Evolutionary conservation across 2,888 invertebrate genomes (phyloP), one percentile per base, ranked within the genome.

Genomic region (Arge pagana): DNA sequence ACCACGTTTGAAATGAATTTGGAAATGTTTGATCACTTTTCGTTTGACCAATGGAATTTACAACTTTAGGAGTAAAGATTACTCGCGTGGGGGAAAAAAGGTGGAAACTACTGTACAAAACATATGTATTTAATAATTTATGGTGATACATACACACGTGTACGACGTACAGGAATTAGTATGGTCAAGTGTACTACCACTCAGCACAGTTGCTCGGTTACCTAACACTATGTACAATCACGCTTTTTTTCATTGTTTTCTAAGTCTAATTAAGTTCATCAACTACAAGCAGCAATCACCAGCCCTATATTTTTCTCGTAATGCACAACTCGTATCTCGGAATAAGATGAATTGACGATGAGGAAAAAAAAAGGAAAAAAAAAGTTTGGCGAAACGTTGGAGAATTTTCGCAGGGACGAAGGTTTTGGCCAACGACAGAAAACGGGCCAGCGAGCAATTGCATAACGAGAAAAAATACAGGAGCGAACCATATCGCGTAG

Each of bases 51-150:
- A n/a, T n/a, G n/a, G n/a, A n/a, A n/a, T n/a, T n/a, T n/a, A n/a
- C n/a, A n/a, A n/a, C n/a, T n/a, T n/a, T n/a, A n/a, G n/a, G n/a
- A n/a, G n/a, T n/a, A n/a, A n/a, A n/a, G n/a, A n/a, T n/a, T n/a
- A n/a, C n/a, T n/a, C n/a, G n/a, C n/a, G n/a, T n/a, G n/a, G n/a
- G n/a, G n/a, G n/a, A n/a, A n/a, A n/a, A n/a, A n/a, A n/a, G 10
- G 23, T 37, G 21, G 23, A 11, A 10, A 13, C 41, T 70, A 68
- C 68, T 72, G 69, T 72, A 73, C 65, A 73, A 73, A 72, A 73
- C 72, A 72, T 72, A 73, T 72, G 71, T 72, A 73, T 73, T 72
- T 57, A 71, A 71, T 72, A 72, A 72, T 71, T 73, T 72, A 73
- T 61, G 53, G 60, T 67, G 59, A 67, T 70, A 70, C 70, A 66